A percentile compares a stretch with the other conserved stretches of the same genome.
Conservation (phyloP, 2,797 vertebrate genomes). For the Muraenolepis orangiensis region DNA sequence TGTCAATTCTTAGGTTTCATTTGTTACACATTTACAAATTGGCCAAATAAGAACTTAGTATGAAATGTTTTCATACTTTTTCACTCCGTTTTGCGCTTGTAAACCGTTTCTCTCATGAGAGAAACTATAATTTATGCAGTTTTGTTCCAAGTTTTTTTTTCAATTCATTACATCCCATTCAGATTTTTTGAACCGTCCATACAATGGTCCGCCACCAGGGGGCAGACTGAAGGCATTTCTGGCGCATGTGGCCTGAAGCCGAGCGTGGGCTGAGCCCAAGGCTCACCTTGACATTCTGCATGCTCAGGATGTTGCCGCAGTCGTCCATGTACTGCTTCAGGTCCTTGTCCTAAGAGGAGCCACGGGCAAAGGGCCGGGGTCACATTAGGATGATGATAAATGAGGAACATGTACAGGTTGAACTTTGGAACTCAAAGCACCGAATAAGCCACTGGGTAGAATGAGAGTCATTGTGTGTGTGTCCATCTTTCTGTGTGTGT, state of each 20-base stretch:
- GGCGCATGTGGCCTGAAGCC: neutral
- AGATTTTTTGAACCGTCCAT: neutral
- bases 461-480: too few species aligned
- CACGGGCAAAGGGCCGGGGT: conserved; percentile 3
- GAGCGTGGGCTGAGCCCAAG: too few species aligned
- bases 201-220: conserved; percentile 50
- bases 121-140: neutral
- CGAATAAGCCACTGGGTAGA: neutral
- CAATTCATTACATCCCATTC: neutral
- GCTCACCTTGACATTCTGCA: conserved; percentile 94
- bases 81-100: too few species aligned
- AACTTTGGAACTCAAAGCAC: neutral
- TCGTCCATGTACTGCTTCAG: conserved; percentile 97
- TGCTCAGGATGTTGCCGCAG: conserved; percentile 95
- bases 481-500: too few species aligned
- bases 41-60: neutral
- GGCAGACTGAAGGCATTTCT: conserved; percentile 42
- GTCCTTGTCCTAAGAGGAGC: conserved; percentile 85
- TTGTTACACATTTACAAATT: neutral
- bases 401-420: neutral
- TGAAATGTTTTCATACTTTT: neutral
- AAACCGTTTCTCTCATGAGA: neutral
- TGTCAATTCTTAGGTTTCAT: neutral
- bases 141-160: neutral
- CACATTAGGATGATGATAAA: conserved; percentile 5